Conservation (phyloP, 1,140 invertebrate species). For the Tetragonula clypearis region DNA sequence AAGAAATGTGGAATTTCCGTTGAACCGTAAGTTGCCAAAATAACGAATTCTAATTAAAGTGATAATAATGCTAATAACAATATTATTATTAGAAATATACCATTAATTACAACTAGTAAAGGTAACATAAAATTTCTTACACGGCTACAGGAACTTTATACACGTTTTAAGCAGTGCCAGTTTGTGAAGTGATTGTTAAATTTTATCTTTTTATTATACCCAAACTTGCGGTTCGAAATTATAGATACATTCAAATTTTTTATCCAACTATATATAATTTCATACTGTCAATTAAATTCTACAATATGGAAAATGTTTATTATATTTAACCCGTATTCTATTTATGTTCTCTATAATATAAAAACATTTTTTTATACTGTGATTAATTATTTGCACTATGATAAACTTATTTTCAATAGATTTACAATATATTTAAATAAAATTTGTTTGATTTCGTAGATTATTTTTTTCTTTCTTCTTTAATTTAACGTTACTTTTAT, state of each 20-base stretch:
- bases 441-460: conserved; percentile 22
- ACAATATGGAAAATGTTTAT: conserved; percentile 62
- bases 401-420: conserved; percentile 31
- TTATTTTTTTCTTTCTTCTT: conserved; percentile 24
- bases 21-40: conserved; percentile 80
- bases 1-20: conserved; percentile 73
- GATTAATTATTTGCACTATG: conserved; percentile 45
- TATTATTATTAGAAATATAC: conserved; percentile 65
- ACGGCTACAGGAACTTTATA: conserved; percentile 63
- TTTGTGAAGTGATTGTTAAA: conserved; percentile 45
- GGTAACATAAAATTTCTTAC: conserved; percentile 68
- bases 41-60: conserved; percentile 77
- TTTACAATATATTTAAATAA: conserved; percentile 24
- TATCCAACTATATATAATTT: conserved; percentile 72
- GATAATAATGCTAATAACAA: conserved; percentile 66
- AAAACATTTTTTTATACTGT: conserved; percentile 8
- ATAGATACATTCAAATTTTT: conserved; percentile 73
- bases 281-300: conserved; percentile 79
- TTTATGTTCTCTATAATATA: not conserved
- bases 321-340: conserved; percentile 54
- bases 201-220: conserved; percentile 52
- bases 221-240: conserved; percentile 72
- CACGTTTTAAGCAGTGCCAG: conserved; percentile 55
- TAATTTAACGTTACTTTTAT: not conserved
- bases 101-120: conserved; percentile 67